phyloP scores from a whole-genome alignment of 1,140 invertebrate genomes.

The Ephestia elutella region DNA sequence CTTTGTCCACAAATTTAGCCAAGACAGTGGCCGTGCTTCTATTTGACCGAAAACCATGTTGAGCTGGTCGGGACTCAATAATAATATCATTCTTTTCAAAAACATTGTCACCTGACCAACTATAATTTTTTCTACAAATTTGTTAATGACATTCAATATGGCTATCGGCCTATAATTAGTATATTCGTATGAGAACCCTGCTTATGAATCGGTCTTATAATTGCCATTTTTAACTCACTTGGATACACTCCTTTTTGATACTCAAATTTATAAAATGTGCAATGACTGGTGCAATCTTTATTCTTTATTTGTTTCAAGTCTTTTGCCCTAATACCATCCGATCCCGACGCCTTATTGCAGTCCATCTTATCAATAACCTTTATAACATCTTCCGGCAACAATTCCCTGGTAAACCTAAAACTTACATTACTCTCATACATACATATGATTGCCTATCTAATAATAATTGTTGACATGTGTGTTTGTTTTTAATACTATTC shows the following conservation, averaged over 20 bases:
- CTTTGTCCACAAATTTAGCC: too few species aligned
- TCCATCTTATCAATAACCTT: slow-evolving; percentile 18
- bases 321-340: too few species aligned
- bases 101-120: slow-evolving; percentile 22
- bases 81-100: slow-evolving; percentile 24
- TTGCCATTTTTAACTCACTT: too few species aligned
- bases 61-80: slow-evolving; percentile 15
- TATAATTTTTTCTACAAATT: slow-evolving; percentile 33
- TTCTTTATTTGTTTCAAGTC: too few species aligned
- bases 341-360: slow-evolving; percentile 14
- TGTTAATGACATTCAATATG: slow-evolving; percentile 24
- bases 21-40: too few species aligned
- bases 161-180: slow-evolving; percentile 30
- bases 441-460: too few species aligned
- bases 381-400: slow-evolving; percentile 7
- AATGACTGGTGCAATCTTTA: too few species aligned
- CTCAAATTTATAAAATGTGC: too few species aligned
- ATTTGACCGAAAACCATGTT: too few species aligned
- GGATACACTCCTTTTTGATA: too few species aligned
- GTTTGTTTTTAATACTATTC: slow-evolving; percentile 17
- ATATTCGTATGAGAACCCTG: slow-evolving; percentile 23
- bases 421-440: too few species aligned
- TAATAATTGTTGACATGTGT: slow-evolving; percentile 21
- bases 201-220: too few species aligned
- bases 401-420: slow-evolving; percentile 22